These are phyloP conservation scores for Poecilobothrus nobilitatus DNA, from an alignment of 2,888 invertebrate species.

Conservation along the genomic window DNA sequence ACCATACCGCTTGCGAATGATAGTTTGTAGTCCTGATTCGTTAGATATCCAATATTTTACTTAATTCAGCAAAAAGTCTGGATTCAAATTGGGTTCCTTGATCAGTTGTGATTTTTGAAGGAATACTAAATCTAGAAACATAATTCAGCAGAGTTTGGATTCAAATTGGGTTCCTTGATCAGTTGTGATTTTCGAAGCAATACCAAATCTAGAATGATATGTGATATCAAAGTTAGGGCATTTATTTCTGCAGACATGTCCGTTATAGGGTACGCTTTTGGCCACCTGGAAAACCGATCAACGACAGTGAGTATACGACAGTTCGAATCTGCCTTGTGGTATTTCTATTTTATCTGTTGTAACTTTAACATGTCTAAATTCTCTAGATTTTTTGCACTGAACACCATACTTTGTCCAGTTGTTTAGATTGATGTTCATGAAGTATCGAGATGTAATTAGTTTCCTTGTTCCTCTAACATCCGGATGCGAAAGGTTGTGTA, in stretches of 20 bases:
- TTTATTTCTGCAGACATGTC: conserved; percentile 7
- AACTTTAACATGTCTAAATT: background rate
- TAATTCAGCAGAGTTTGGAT: conserved; percentile 8
- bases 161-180: conserved; percentile 14
- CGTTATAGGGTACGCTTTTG: conserved; percentile 8
- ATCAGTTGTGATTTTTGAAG: conserved; percentile 9
- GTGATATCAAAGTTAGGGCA: background rate
- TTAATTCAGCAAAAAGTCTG: conserved; percentile 1
- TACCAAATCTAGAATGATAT: background rate
- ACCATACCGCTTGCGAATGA: conserved; percentile 14
- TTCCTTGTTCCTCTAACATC: too few relatives aligned
- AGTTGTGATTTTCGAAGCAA: conserved; percentile 8
- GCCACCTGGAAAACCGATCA: background rate
- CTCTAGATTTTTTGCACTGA: too few relatives aligned
- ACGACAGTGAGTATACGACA: too few relatives aligned
- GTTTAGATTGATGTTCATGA: too few relatives aligned
- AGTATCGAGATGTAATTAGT: too few relatives aligned
- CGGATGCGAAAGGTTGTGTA: too few relatives aligned
- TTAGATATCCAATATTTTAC: conserved; percentile 13
- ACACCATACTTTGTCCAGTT: too few relatives aligned
- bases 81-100: conserved; percentile 14
- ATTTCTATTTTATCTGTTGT: background rate
- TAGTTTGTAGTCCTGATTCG: conserved; percentile 13
- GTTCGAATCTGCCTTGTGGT: too few relatives aligned
- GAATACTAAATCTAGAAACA: conserved; percentile 8